Evolutionary conservation across 2,797 vertebrate species (phyloP).

Genomic region (Pagetopsis macropterus): DNA sequence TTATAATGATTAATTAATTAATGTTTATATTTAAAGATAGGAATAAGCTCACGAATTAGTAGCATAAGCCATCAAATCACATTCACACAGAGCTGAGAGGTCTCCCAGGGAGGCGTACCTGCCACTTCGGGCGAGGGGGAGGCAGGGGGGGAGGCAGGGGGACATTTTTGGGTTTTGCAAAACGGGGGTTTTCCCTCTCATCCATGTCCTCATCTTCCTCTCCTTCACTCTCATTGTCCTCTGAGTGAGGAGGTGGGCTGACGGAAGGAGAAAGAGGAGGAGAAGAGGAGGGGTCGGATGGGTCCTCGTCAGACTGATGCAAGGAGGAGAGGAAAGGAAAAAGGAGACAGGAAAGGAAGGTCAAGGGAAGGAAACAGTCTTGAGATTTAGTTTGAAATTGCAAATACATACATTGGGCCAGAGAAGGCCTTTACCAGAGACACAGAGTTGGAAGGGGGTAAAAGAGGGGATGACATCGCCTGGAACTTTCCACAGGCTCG

Average conservation of each 20-base stretch:
- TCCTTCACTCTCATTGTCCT: constrained; percentile 46
- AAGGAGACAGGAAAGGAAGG: background rate
- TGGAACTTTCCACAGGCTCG: too few species aligned
- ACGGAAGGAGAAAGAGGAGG: constrained; percentile 62
- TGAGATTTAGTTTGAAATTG: background rate
- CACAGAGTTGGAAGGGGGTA: background rate
- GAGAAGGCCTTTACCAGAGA: background rate
- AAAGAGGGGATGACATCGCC: too few species aligned
- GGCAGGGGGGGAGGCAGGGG: constrained; percentile 71
- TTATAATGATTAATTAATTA: too few species aligned
- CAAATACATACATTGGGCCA: background rate
- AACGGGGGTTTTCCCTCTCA: constrained; percentile 84
- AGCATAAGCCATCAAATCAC: background rate
- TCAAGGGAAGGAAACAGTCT: background rate
- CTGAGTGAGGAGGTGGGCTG: constrained; percentile 67
- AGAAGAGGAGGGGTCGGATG: constrained; percentile 49
- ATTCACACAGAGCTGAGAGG: background rate
- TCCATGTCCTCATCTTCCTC: constrained; percentile 58
- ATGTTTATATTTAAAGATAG: too few species aligned
- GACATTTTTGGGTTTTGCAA: constrained; percentile 85
- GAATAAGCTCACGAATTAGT: too few species aligned
- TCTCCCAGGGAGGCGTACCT: constrained; percentile 83
- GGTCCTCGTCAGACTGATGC: constrained; percentile 52
- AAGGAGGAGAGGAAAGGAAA: constrained; percentile 14
- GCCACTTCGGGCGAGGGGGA: constrained; percentile 84